Evolutionary conservation across 2,888 invertebrate genomes (phyloP), one percentile per base, ranked within the genome.

Genomic region (Nephrotoma appendiculata): DNA sequence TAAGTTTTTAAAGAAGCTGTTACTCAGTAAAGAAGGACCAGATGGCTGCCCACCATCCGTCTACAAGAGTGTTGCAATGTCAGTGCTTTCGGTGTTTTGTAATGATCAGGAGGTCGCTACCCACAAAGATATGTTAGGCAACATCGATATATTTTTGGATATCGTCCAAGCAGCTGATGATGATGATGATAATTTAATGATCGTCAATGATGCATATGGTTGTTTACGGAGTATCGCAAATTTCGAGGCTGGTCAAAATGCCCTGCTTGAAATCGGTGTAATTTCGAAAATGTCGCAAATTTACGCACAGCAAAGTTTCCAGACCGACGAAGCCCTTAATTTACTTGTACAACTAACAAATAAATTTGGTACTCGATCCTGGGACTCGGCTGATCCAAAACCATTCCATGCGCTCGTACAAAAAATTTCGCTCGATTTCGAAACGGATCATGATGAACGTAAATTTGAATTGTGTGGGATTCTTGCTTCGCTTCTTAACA

Each of bases 381-480:
- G 97, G 97, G 95, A 95, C 88, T n/a, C 44, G 0, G 93, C 93
- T 88, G 95, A 96, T 90, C 94, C 95, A 0, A 95, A 95, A 89
- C 95, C 95, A 0, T 97, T 97, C 91, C 96, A 97, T 91, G 94
- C 95, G 0, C 92, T 98, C 86, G 93, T 98, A 83, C 96, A 96
- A 89, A 96, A 96, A 92, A 95, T 98, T 88, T 94, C 97, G 0
- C 91, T 96, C 85, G 97, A 98, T 90, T 97, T 98, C 93, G 96
- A 96, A 89, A 96, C 96, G 0, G 97, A 98, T 91, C 95, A 96
- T 88, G 96, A 96, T 0, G 96, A 97, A 89, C 93, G 96, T 87
- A 98, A 98, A 91, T 98, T 98, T 92, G 96, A 97, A 90, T 91
- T 98, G 86, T 97, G 97, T 89, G 93, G 94, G n/a, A 95, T 96